Evolutionary conservation across 2,113 vertebrate species (phyloP), one percentile per base, ranked within the genome.

Genomic region (Zosterops borbonicus): DNA sequence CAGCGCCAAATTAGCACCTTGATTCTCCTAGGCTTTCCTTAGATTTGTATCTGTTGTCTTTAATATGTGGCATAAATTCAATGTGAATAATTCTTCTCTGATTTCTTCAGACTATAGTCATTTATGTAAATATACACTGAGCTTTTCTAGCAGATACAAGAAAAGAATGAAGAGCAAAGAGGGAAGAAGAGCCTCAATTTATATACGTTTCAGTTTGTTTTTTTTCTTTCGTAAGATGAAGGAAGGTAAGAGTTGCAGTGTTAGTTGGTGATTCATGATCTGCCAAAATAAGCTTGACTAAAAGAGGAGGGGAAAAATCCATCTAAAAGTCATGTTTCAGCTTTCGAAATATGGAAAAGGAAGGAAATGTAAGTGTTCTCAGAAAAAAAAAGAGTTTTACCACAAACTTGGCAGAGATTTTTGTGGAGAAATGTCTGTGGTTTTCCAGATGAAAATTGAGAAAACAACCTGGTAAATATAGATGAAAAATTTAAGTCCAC

Each of bases 261-360:
- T 60, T 89, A 65, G 53, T 65, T 50, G 28, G 37, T 97, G 94
- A 96, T 87, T 97, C 95, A 94, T 29, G 6, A 27, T 89, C 58
- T 64, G 37, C 75, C 82, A 76, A 93, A 87, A 69, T 24, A 59
- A 70, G 20, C n/a, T 79, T 91, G 49, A 73, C 75, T 87, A 56
- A 75, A 81, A 90, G 42, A 39, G 28, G 35, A 42, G 21, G 15
- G 3, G 2, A 20, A 41, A 59, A 35, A 4, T 1, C 5, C n/a
- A 83, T 31, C 29, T 39, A 56, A 52, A 88, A 37, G 15, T 58
- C 41, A 41, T 67, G 27, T 14, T 78, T 67, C 42, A 55, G 64
- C 49, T 87, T 88, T 90, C 0, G 0, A 71, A 89, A 68, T 73
- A 63, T 23, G 28, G 37, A 52, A 91, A n/a, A 92, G 67, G 70